Conservation (phyloP, 1,140 invertebrate genomes). For the Bombus picipes region DNA sequence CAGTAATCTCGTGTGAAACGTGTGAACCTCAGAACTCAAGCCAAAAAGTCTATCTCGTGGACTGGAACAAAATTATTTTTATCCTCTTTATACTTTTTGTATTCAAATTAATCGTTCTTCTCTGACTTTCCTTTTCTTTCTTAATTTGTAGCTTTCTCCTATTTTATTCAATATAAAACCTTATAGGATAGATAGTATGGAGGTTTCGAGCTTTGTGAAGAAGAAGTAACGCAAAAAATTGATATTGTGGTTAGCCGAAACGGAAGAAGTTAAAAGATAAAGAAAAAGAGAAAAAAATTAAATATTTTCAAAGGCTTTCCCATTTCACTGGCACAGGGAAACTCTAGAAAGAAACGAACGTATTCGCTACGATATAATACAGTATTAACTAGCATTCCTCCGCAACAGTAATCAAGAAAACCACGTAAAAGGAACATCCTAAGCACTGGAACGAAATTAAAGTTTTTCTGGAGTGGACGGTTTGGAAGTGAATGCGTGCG, state of each 20-base stretch:
- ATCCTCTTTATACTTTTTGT: neutral
- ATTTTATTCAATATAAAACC: neutral
- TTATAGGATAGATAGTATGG: too few species aligned
- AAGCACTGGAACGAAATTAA: neutral
- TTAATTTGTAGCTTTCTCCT: too few species aligned
- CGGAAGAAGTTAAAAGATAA: neutral
- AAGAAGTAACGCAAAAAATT: neutral
- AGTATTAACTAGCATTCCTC: neutral
- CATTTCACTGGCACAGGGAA: neutral
- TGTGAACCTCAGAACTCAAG: slow-evolving; percentile 78
- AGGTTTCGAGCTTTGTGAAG: too few species aligned
- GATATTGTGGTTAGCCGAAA: neutral
- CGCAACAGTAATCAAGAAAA: neutral
- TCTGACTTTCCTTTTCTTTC: neutral
- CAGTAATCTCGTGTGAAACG: slow-evolving; percentile 84
- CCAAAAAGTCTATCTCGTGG: slow-evolving; percentile 79
- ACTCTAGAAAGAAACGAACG: neutral
- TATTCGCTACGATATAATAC: neutral
- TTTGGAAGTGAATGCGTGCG: neutral
- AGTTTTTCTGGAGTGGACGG: too few species aligned
- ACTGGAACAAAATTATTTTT: slow-evolving; percentile 67
- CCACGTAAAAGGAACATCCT: neutral
- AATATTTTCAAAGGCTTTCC: neutral
- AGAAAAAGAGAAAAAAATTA: neutral
- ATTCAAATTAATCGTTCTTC: neutral